A percentile compares a stretch with the other conserved stretches of the same genome.
These are phyloP conservation scores for Leptinotarsa rubiginosa DNA, from an alignment of 2,888 invertebrate genomes.

Conservation along the genomic window DNA sequence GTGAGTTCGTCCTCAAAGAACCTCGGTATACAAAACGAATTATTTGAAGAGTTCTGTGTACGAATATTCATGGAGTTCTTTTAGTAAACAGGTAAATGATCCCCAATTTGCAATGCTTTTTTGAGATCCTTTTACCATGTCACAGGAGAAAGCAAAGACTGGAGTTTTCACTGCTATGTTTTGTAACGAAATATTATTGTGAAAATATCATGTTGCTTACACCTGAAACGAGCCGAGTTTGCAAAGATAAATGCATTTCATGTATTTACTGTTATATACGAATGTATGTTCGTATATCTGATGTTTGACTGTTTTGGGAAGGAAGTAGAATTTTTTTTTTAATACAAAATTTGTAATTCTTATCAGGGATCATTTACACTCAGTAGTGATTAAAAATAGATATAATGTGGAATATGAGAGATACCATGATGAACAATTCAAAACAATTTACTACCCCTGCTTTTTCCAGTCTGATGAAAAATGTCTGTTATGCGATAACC, in stretches of 20 bases:
- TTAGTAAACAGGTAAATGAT: slow-evolving; percentile 30
- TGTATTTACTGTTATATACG: too few relatives aligned
- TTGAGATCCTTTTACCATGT: slow-evolving; percentile 6
- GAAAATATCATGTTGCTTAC: slow-evolving; percentile 38
- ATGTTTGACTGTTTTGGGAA: background rate
- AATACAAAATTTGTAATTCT: too few relatives aligned
- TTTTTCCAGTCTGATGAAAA: too few relatives aligned
- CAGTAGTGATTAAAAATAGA: too few relatives aligned
- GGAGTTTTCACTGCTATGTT: slow-evolving; percentile 20
- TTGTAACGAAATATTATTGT: slow-evolving; percentile 44
- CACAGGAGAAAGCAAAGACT: background rate
- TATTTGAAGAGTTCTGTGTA: slow-evolving; percentile 41
- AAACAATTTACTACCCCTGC: too few relatives aligned
- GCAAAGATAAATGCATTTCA: background rate
- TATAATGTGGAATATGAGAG: too few relatives aligned
- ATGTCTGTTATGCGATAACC: too few relatives aligned
- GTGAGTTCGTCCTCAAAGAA: slow-evolving; percentile 45
- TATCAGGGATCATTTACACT: too few relatives aligned
- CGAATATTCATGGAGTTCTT: background rate
- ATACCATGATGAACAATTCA: too few relatives aligned
- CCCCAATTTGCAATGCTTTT: slow-evolving; percentile 39
- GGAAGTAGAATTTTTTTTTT: too few relatives aligned
- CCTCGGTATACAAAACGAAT: slow-evolving; percentile 49
- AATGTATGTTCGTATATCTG: background rate
- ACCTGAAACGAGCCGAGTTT: slow-evolving; percentile 27